Conservation (phyloP, 2,113 vertebrate species). For the Neotoma lepida region DNA sequence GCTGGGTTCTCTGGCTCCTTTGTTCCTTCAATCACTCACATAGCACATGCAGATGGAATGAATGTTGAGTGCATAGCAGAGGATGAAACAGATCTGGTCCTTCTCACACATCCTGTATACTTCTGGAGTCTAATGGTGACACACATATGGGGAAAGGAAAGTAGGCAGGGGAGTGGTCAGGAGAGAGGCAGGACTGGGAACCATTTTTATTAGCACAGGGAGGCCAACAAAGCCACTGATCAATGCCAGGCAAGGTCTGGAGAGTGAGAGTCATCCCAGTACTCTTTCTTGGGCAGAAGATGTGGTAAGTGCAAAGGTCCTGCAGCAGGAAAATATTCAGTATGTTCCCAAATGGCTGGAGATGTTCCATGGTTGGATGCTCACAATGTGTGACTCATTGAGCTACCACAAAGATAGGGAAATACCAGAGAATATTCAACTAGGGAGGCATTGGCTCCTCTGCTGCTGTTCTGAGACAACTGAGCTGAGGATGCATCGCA, state of each 20-base stretch:
- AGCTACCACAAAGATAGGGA: background rate
- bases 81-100: background rate
- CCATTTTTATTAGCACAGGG: background rate
- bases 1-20: background rate
- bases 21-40: background rate
- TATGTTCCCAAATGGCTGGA: background rate
- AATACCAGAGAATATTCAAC: background rate
- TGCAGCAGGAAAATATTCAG: background rate
- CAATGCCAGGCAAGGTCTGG: background rate
- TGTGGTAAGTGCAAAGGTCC: background rate
- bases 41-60: background rate
- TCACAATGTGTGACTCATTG: background rate
- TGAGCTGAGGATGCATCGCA: accelerated
- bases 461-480: background rate
- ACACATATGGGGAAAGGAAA: background rate
- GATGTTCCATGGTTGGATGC: background rate
- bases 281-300: background rate
- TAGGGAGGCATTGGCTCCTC: background rate
- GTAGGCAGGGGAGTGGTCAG: no score
- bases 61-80: background rate
- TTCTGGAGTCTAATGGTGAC: background rate
- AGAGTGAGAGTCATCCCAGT: background rate
- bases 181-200: background rate
- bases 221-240: background rate
- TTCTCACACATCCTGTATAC: background rate